Base-by-base conservation (phyloP, 1,140 invertebrate genomes). In the Eriosoma lanigerum region DNA sequence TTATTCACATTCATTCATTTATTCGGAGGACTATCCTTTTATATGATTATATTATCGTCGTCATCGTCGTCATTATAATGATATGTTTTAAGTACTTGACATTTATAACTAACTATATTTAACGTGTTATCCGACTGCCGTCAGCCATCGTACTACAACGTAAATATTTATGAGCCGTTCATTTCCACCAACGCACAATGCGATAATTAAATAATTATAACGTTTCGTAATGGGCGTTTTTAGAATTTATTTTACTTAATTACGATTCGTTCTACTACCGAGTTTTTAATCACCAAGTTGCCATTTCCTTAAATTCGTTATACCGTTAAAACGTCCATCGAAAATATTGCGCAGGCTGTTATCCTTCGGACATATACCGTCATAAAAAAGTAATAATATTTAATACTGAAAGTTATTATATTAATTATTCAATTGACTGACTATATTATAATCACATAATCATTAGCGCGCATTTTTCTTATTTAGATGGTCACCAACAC, bases 91-190 rank as follows among this genome's bases (percentile, higher is more conserved):
- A 60, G 15, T 60, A 60, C 58, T 60, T 60, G 26, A 60, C 58
- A 15, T 60, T 60, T 29, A 60, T 60, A 29, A 60, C 13, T 24
- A 60, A 0, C 13, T 24, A 60, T 24, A 60, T 60, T 60, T 60
- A 29, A 60, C 26, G 26, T 60, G 58, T 60, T 26, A 21, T 60
- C 3, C 58, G 24, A 15, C 62, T 9, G n/a, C 19, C 19, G n/a
- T 19, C 62, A 21, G 60, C 26, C 21, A 46, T 19, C 12, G n/a
- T 38, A 38, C 32, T 8, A 46, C 38, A 66, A 15, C 38, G n/a
- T 66, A 24, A 66, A 66, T 64, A 64, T 64, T 64, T 64, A 64
- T 21, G n/a, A 46, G n/a, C n/a, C 64, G 64, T 46, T 66, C 38
- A 46, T 46, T 66, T 24, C 32, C 64, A 46, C 21, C 4, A 15